Evolutionary conservation across 2,888 invertebrate species (phyloP).

Genomic region (Cheilosia urbana): DNA sequence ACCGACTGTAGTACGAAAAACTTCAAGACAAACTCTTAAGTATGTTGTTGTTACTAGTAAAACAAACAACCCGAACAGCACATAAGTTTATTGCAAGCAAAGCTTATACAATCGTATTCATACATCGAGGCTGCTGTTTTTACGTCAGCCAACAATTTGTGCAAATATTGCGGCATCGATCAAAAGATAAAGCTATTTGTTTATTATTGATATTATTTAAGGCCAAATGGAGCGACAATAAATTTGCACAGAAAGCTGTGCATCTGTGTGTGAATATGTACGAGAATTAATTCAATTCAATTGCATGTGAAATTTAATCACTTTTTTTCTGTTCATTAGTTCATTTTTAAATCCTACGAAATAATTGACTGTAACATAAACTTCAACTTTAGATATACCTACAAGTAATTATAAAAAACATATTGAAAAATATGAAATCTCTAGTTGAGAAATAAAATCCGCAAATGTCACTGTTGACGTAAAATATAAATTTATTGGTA

Average conservation of each 20-base stretch:
- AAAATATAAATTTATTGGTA: no score
- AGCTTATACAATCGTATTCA: conserved; percentile 5
- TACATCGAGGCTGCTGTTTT: conserved; percentile 7
- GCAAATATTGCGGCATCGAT: conserved; percentile 47
- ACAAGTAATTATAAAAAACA: no score
- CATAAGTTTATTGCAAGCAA: neutral
- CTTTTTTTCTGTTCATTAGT: no score
- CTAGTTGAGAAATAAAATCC: no score
- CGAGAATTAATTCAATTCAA: neutral
- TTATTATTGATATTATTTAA: conserved; percentile 17
- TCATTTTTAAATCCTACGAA: no score
- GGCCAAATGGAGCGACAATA: conserved; percentile 29
- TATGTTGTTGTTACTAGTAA: neutral
- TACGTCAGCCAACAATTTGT: conserved; percentile 41
- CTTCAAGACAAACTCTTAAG: no score
- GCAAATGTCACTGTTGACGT: no score
- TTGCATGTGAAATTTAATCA: neutral
- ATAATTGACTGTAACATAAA: no score
- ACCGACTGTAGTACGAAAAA: no score
- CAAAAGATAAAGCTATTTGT: conserved; percentile 20
- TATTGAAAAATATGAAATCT: no score
- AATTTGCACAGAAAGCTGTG: conserved; percentile 38
- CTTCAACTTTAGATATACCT: no score
- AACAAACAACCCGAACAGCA: neutral
- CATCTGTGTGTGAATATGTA: neutral